Evolutionary conservation across 1,140 invertebrate genomes (phyloP).

Genomic region (Notospermus geniculatus): DNA sequence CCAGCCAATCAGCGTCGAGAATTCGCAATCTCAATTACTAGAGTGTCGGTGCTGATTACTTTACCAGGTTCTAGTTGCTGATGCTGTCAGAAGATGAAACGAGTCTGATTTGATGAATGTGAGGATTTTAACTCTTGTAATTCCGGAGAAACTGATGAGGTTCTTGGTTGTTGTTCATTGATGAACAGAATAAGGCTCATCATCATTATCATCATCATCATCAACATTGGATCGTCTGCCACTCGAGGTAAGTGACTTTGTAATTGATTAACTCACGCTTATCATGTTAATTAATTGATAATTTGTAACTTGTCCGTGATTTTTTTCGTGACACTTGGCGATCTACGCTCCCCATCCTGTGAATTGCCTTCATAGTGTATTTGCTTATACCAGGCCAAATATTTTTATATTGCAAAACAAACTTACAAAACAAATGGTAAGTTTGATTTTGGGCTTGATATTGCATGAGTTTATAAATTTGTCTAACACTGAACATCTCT

Average conservation of each 20-base stretch:
- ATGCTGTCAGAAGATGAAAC: slow-evolving; percentile 2
- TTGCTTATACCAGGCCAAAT: no score
- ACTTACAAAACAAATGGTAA: no score
- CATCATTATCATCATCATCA: slow-evolving; percentile 20
- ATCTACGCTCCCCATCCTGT: no score
- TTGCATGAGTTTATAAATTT: no score
- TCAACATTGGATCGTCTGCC: not conserved
- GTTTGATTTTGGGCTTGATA: no score
- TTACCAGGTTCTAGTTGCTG: not conserved
- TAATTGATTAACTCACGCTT: slow-evolving; percentile 2
- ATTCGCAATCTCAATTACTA: not conserved
- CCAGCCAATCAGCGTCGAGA: no score
- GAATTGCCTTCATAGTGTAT: no score
- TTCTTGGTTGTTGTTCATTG: not conserved
- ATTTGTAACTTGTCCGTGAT: no score
- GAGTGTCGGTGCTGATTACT: not conserved
- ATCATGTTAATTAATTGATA: no score
- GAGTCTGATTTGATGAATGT: not conserved
- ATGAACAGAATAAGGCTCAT: slow-evolving; percentile 14
- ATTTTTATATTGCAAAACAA: no score
- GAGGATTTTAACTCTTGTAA: not conserved
- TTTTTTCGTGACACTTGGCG: no score
- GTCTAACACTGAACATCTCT: no score
- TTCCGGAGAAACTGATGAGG: not conserved
- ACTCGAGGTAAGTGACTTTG: not conserved